These are phyloP conservation scores for Molossus molossus DNA, from an alignment of 2,797 vertebrate genomes.

Conservation along the genomic window DNA sequence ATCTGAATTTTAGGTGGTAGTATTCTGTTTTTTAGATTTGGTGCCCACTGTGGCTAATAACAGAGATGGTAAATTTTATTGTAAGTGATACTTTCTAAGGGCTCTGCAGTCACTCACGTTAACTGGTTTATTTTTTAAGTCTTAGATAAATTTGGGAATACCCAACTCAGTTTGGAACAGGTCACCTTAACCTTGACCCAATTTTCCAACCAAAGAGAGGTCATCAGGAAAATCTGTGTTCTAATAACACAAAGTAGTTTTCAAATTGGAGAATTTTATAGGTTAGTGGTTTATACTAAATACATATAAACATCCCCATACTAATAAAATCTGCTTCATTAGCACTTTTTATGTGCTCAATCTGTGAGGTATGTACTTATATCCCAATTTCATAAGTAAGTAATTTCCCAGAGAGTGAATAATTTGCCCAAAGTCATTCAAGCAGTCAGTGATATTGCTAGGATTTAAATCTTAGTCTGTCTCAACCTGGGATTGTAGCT, in stretches of 20 bases:
- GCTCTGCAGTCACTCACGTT: neutral
- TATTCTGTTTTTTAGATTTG: constrained; percentile 55
- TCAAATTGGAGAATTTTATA: neutral
- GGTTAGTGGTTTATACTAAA: constrained; percentile 23
- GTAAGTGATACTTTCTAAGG: neutral
- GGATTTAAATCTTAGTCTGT: neutral
- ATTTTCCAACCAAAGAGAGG: constrained; percentile 6
- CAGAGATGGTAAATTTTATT: neutral
- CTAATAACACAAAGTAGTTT: neutral
- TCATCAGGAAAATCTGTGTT: neutral
- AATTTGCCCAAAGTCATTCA: neutral
- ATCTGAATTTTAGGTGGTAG: neutral
- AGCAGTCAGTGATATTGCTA: neutral
- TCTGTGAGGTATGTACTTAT: neutral
- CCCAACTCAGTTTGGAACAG: constrained; percentile 34
- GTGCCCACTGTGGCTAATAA: neutral
- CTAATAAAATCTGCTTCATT: neutral
- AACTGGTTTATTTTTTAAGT: constrained; percentile 57
- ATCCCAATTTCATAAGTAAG: constrained; percentile 1
- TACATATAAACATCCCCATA: neutral
- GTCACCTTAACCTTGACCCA: constrained; percentile 56
- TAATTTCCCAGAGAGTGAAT: constrained; percentile 6
- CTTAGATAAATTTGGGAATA: constrained; percentile 9
- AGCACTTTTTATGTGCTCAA: neutral
- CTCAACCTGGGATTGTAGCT: neutral